These are phyloP conservation scores for Neoniphon sammara DNA, from an alignment of 2,797 vertebrate genomes.

Conservation along the genomic window DNA sequence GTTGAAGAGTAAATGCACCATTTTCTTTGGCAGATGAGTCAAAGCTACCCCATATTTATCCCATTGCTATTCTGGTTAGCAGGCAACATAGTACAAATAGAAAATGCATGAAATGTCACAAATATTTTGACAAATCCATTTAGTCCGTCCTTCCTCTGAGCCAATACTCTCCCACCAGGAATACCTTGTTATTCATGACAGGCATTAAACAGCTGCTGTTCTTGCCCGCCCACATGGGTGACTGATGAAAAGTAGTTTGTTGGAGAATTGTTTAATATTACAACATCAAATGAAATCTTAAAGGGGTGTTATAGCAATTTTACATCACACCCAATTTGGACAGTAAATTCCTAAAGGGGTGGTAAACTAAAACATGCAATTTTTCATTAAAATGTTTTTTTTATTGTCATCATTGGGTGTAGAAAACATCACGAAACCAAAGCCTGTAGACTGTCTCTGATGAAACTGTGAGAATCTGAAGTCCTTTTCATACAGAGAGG, in stretches of 20 bases:
- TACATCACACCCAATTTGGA: too few relatives aligned
- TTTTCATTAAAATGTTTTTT: too few relatives aligned
- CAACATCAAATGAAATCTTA: constrained; percentile 5
- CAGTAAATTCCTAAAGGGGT: too few relatives aligned
- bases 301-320: background rate
- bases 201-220: background rate
- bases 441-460: too few relatives aligned
- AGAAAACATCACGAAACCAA: too few relatives aligned
- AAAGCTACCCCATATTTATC: constrained; percentile 34
- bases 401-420: too few relatives aligned
- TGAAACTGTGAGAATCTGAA: too few relatives aligned
- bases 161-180: background rate
- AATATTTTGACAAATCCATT: constrained; percentile 27
- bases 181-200: background rate
- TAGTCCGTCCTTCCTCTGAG: constrained; percentile 2
- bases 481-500: too few relatives aligned
- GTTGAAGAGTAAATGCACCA: constrained; percentile 15
- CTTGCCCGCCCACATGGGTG: background rate
- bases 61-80: constrained; percentile 28
- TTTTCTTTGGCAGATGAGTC: constrained; percentile 36
- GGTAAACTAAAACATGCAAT: too few relatives aligned
- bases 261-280: background rate
- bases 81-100: constrained; percentile 17
- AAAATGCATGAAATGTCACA: constrained; percentile 48
- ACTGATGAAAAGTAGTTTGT: background rate